Percentiles rank a stretch among this genome's conserved stretches.
Evolutionary conservation across 53 echinoderm and acorn worm species (phyloP).

Genomic region (Actinopyga echinites): DNA sequence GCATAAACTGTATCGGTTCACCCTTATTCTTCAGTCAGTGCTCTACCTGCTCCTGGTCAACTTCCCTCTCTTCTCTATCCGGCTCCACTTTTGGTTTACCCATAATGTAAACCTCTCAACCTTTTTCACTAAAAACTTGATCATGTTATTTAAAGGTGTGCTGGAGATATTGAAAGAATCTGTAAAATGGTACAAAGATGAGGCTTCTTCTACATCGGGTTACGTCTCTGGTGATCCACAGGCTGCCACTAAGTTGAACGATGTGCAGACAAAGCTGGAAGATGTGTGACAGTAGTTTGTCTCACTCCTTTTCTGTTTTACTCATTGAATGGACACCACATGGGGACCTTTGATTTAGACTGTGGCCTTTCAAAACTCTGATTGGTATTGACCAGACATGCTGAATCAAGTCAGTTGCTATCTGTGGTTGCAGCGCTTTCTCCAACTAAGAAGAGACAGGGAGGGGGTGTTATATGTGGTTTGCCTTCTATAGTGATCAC

Average conservation of each 20-base stretch:
- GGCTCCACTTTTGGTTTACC: slow-evolving; percentile 67
- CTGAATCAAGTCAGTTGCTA: too few relatives aligned
- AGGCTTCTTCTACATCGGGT: not conserved
- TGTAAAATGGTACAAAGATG: slow-evolving; percentile 48
- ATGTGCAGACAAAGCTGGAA: not conserved
- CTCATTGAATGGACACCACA: too few relatives aligned
- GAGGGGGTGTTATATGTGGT: too few relatives aligned
- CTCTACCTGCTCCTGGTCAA: slow-evolving; percentile 71
- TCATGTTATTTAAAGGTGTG: slow-evolving; percentile 61
- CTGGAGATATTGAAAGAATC: slow-evolving; percentile 67
- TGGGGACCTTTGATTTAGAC: too few relatives aligned
- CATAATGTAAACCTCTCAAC: slow-evolving; percentile 72
- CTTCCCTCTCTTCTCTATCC: slow-evolving; percentile 68
- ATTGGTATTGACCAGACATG: too few relatives aligned
- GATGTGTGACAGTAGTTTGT: too few relatives aligned
- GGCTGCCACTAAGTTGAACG: slow-evolving; percentile 2
- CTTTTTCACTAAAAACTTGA: slow-evolving; percentile 82
- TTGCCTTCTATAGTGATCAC: too few relatives aligned
- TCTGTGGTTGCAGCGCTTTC: too few relatives aligned
- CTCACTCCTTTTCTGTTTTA: too few relatives aligned
- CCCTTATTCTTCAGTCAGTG: slow-evolving; percentile 55
- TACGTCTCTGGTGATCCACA: slow-evolving; percentile 17
- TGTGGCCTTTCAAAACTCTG: too few relatives aligned
- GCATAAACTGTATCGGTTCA: slow-evolving; percentile 52
- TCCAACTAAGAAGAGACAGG: too few relatives aligned